These are phyloP conservation scores for Trachythela sp. DNA, from an alignment of 64 coral and sea anemone genomes.

Conservation along the genomic window DNA sequence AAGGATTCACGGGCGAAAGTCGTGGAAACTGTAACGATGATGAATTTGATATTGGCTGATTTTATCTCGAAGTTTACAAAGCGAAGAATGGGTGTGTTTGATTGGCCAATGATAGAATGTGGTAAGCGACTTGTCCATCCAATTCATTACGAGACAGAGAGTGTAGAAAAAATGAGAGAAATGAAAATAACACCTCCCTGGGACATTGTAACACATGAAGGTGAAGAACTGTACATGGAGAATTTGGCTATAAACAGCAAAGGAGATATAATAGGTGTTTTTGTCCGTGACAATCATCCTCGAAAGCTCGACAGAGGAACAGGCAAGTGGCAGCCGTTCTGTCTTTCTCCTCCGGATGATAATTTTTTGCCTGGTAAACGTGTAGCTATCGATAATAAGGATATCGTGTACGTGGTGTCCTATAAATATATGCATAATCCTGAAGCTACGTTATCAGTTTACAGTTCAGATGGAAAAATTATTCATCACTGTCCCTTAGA, in stretches of 20 bases:
- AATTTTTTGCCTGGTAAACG: background rate
- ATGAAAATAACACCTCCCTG: too few species aligned
- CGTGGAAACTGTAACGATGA: background rate
- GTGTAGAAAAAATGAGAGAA: background rate
- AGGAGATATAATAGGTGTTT: too few species aligned
- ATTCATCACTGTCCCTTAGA: background rate
- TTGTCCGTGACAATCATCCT: too few species aligned
- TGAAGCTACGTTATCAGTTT: background rate
- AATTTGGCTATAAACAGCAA: background rate
- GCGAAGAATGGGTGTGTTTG: background rate
- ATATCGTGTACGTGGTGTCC: background rate
- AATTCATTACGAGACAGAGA: background rate
- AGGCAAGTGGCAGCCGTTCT: too few species aligned
- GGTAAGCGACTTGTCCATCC: background rate
- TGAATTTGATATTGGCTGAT: background rate
- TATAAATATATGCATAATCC: too few species aligned
- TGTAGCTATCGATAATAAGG: background rate
- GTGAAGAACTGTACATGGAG: too few species aligned
- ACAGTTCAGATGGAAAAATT: background rate
- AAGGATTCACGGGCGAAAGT: background rate
- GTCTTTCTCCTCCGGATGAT: too few species aligned
- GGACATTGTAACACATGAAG: too few species aligned
- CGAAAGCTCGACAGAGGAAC: too few species aligned
- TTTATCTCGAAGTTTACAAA: background rate
- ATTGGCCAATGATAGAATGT: background rate